Evolutionary conservation across 1,140 invertebrate genomes (phyloP).

Genomic region (Venustaconcha ellipsiformis): DNA sequence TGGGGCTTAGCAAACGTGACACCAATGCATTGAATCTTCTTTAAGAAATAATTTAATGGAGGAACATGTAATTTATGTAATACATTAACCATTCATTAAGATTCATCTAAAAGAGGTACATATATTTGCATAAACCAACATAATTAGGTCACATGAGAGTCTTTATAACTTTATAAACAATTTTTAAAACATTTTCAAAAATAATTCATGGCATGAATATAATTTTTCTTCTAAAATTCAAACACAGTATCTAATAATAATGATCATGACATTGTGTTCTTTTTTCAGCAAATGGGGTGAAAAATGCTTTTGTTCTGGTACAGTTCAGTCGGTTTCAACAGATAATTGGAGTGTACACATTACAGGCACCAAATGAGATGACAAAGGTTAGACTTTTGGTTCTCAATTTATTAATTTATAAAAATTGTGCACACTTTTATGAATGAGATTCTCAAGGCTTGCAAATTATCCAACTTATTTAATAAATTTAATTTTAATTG

Average conservation of each 20-base stretch:
- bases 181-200: no score
- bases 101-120: no score
- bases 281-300: slow-evolving; percentile 71
- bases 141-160: no score
- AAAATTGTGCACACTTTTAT: neutral
- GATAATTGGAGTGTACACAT: slow-evolving; percentile 74
- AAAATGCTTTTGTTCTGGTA: slow-evolving; percentile 74
- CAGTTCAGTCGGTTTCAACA: slow-evolving; percentile 75
- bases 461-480: neutral
- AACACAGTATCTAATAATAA: neutral
- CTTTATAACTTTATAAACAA: no score
- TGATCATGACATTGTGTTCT: slow-evolving; percentile 6
- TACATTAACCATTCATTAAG: no score
- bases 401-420: neutral
- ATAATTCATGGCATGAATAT: no score
- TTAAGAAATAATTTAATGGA: no score
- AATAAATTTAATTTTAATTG: neutral
- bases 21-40: no score
- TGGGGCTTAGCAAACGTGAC: no score
- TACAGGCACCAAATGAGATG: slow-evolving; percentile 72
- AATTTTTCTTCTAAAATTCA: no score
- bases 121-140: no score
- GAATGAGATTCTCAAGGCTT: neutral
- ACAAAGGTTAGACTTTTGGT: slow-evolving; percentile 69
- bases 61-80: no score